Conservation (phyloP, 2,113 vertebrate species). For the Passer montanus region DNA sequence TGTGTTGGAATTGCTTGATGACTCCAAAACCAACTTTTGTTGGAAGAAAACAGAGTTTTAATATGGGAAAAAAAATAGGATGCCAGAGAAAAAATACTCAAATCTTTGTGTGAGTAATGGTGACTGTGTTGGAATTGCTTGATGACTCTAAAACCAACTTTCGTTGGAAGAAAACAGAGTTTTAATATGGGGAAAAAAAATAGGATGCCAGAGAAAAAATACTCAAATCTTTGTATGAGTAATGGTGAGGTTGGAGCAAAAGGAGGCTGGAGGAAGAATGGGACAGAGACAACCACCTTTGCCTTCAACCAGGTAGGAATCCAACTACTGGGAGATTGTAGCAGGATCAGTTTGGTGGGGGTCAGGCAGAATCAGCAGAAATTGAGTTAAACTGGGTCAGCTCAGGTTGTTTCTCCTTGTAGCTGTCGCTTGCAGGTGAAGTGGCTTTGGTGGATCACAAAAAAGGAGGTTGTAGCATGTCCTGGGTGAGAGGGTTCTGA, state of each 20-base stretch:
- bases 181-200: not conserved
- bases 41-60: not conserved
- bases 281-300: not conserved
- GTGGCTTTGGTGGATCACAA: not conserved
- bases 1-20: not conserved
- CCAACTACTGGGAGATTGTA: not conserved
- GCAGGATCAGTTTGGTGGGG: not conserved
- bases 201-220: not conserved
- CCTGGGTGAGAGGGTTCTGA: not conserved
- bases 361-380: not conserved
- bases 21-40: not conserved
- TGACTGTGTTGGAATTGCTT: not conserved
- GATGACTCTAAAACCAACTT: not conserved
- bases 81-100: not conserved
- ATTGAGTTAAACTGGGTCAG: not conserved
- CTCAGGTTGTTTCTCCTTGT: not conserved
- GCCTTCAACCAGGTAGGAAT: not conserved
- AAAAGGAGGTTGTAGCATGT: not conserved
- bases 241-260: not conserved
- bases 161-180: not conserved
- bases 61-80: accelerated
- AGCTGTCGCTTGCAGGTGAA: not conserved
- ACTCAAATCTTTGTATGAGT: not conserved
- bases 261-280: not conserved
- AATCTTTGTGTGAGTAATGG: not conserved